Base-by-base conservation (phyloP, 2,113 vertebrate genomes). In the Pseudopodoces humilis region DNA sequence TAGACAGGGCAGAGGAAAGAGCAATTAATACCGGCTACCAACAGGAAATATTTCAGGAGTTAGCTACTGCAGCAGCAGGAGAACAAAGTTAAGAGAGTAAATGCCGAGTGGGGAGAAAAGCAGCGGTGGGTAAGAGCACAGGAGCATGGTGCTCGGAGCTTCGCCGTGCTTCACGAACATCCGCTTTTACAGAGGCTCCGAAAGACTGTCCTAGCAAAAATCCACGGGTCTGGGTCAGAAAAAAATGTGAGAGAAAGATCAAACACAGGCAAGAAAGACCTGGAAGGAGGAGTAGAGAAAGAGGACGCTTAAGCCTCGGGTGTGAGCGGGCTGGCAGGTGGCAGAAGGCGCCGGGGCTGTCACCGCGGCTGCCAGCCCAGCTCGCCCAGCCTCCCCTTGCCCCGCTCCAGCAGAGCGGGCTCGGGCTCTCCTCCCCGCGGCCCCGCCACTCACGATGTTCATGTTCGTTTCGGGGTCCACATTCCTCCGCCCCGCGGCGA, bases 391-490 rank as follows among this genome's bases (percentile, higher is more conserved):
- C 69, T 15, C 16, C 14, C 10, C 18, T n/a, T 50, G 58, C 21
- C 64, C 69, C 59, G 28, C 1, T 10, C 6, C 49, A 13, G 9
- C 39, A 10, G 10, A 15, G 59, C 10, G 4, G 7, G 3, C 22
- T 9, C 46, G 50, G 41, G 46, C 92, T 3, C 63, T 4, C 0
- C 7, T 3, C 23, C 50, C 75, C 60, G 4, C 19, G 9, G 64
- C 68, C 55, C 53, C 30, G 23, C 64, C 35, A 95, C 97, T 97
- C 96, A 98, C 97, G 83, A 97, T 95, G 82, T 97, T 97, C 97
- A 98, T 98, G n/a, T 67, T 72, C 5, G 91, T 62, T 67, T 98
- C 97, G 59, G 97, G 97, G 63, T 98, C 94, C 80, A 95, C 96
- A 5, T 71, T 52, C 25, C 91, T 85, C 41, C 27, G 58, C 17